These are phyloP conservation scores for Gavialis gangeticus DNA, from an alignment of 2,113 vertebrate genomes.

Conservation along the genomic window DNA sequence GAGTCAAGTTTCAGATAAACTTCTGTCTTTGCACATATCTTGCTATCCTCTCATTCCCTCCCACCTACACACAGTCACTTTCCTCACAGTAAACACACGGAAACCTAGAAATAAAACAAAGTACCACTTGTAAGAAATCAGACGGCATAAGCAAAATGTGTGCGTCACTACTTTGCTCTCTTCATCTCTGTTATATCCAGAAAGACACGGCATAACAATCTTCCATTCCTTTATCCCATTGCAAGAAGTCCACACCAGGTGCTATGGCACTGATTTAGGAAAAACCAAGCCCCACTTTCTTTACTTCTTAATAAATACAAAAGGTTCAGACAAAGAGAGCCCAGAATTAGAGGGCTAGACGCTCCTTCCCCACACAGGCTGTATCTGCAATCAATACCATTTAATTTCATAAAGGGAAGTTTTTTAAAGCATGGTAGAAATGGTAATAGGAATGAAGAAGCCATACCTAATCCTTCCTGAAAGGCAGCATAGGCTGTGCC, in stretches of 20 bases:
- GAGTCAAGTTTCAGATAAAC: neutral
- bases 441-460: constrained; percentile 30
- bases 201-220: neutral
- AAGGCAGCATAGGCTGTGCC: neutral
- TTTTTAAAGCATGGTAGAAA: constrained; percentile 3
- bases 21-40: neutral
- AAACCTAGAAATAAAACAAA: neutral
- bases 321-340: neutral
- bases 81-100: neutral
- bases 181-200: neutral
- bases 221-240: neutral
- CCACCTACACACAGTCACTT: neutral
- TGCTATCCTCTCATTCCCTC: neutral
- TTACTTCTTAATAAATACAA: neutral
- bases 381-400: constrained; percentile 37
- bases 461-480: constrained; percentile 47
- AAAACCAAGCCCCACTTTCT: constrained; percentile 14
- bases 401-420: neutral
- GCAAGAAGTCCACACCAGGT: neutral
- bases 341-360: constrained; percentile 9
- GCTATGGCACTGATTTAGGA: neutral
- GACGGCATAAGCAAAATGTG: neutral
- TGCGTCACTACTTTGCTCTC: neutral
- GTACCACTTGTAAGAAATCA: neutral
- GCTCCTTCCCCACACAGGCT: neutral